Conservation (phyloP, 2,888 invertebrate species). For the Athalia circularis region DNA sequence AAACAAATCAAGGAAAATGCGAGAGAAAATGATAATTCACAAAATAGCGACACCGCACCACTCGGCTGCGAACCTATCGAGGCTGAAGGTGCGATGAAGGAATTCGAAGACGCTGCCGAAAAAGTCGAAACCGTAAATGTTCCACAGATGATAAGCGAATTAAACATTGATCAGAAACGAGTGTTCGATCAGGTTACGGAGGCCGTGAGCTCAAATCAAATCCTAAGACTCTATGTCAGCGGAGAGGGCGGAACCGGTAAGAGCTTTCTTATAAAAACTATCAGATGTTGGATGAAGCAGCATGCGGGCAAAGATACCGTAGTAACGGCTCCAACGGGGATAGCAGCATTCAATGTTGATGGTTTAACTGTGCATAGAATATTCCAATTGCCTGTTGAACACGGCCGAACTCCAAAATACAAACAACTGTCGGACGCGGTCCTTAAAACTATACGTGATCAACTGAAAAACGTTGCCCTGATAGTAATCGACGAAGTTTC, state of each 20-base stretch:
- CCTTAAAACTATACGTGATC: constrained; percentile 50
- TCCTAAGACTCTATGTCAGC: constrained; percentile 54
- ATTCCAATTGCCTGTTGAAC: constrained; percentile 62
- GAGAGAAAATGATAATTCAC: constrained; percentile 30
- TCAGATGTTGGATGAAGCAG: constrained; percentile 55
- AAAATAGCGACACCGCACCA: not conserved
- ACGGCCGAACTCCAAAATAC: constrained; percentile 58
- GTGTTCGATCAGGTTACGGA: constrained; percentile 5
- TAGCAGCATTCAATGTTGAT: constrained; percentile 62
- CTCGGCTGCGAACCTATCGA: constrained; percentile 36
- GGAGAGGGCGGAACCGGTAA: constrained; percentile 63
- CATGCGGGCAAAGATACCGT: constrained; percentile 58
- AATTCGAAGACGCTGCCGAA: constrained; percentile 12
- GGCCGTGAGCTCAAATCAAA: constrained; percentile 46
- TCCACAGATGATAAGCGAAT: constrained; percentile 52
- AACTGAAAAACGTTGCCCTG: constrained; percentile 55
- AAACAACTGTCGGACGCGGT: constrained; percentile 55
- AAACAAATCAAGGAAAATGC: constrained; percentile 12
- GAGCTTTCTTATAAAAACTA: constrained; percentile 57
- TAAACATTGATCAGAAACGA: constrained; percentile 55
- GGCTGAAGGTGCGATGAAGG: constrained; percentile 51
- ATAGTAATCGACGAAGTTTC: constrained; percentile 58
- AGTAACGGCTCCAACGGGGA: constrained; percentile 62
- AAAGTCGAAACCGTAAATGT: constrained; percentile 52
- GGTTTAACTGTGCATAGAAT: constrained; percentile 60